phyloP scores from a whole-genome alignment of 2,113 vertebrate species.

The Dasyornis broadbenti region DNA sequence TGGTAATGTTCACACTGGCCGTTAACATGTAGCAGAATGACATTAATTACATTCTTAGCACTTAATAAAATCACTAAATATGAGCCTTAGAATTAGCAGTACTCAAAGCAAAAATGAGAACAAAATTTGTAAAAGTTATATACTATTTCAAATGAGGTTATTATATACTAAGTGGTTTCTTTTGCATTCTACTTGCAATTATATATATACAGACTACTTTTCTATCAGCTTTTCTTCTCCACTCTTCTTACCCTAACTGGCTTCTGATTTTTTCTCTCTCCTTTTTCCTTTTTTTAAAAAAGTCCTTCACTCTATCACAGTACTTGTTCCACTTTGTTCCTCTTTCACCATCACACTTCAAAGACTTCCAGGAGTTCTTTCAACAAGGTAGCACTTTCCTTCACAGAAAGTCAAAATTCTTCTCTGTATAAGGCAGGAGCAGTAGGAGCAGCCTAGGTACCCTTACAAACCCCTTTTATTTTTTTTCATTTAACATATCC shows the following conservation, averaged over 20 bases:
- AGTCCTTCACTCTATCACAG: background rate
- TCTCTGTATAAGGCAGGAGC: background rate
- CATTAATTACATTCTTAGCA: background rate
- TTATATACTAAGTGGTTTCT: background rate
- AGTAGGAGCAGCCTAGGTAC: background rate
- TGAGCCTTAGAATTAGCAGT: background rate
- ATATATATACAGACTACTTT: background rate
- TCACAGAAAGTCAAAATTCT: background rate
- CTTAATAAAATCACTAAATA: background rate
- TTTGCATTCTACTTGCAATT: background rate
- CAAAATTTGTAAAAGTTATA: background rate
- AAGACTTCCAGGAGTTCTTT: conserved; percentile 27
- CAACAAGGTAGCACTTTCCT: background rate
- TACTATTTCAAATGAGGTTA: background rate
- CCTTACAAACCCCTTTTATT: background rate
- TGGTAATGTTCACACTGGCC: background rate
- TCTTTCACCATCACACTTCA: conserved; percentile 13
- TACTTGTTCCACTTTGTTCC: conserved; percentile 1
- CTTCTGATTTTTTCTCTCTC: background rate
- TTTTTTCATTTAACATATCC: background rate
- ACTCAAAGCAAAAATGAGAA: background rate
- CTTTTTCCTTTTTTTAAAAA: background rate
- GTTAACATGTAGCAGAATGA: background rate
- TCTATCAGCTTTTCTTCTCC: background rate
- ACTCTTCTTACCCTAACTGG: background rate